These are phyloP conservation scores for Hyperopisus bebe DNA, from an alignment of 2,113 vertebrate species.

Conservation along the genomic window DNA sequence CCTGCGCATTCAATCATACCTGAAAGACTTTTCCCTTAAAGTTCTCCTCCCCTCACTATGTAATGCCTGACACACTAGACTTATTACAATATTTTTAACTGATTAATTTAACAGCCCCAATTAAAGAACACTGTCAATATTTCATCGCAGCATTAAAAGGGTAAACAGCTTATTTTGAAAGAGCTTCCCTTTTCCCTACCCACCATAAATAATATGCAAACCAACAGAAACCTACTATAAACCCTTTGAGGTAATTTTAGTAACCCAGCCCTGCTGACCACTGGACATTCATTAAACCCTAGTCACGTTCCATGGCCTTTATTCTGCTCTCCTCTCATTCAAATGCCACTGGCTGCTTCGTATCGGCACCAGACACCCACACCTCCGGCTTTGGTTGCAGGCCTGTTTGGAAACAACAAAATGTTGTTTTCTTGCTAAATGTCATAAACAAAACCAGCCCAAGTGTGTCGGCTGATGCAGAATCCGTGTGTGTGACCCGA, in stretches of 20 bases:
- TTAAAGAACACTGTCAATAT: neutral
- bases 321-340: neutral
- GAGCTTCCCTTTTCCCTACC: neutral
- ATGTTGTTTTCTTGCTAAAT: neutral
- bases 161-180: neutral
- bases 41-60: neutral
- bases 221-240: neutral
- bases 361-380: neutral
- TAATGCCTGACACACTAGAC: neutral
- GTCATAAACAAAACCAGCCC: neutral
- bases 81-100: neutral
- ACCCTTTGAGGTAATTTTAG: neutral
- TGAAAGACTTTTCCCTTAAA: neutral
- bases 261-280: neutral
- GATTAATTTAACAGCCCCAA: neutral
- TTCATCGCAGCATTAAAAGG: neutral
- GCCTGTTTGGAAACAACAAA: neutral
- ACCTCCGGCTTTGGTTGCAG: neutral
- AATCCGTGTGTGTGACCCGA: neutral
- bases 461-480: neutral
- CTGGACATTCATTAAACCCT: neutral
- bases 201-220: neutral
- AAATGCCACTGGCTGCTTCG: neutral
- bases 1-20: neutral
- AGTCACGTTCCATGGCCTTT: neutral